Evolutionary conservation across 2,113 vertebrate genomes (phyloP), one percentile per base, ranked within the genome.

Genomic region (Zeus faber): DNA sequence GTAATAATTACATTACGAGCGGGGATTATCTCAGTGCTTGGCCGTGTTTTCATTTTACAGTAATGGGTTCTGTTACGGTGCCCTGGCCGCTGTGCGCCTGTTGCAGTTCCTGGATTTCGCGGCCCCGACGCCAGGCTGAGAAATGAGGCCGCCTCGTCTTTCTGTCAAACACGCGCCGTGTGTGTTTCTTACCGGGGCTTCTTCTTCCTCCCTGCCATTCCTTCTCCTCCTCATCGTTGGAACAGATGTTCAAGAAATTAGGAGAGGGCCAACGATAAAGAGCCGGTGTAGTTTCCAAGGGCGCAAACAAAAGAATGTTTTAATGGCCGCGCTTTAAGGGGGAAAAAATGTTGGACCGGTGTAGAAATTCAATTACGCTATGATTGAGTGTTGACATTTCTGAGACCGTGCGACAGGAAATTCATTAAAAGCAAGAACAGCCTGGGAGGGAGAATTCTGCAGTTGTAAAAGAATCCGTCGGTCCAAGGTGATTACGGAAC

Each of bases 371-470:
- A 82, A 83, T 88, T 88, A 85, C 65, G 20, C 58, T 17, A 54
- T 84, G 88, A 86, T 85, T 83, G 84, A 87, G 80, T 84, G 85
- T 87, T 87, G 86, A 89, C 88, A 83, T 89, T 90, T 86, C 72
- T 84, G 85, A 88, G 83, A 81, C 75, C 40, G 63, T 62, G 56
- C 61, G 82, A 85, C 86, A 89, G 87, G 84, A 88, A 85, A 81
- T 86, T 85, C 79, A 83, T 86, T 82, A 81, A 74, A 83, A 50
- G 62, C 73, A 49, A 1, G 62, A 69, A 66, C 58, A 43, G 66
- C 72, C 70, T 67, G 73, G 73, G 59, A 63, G 68, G 84, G 80
- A 64, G 65, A 64, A 48, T 73, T 55, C 54, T 51, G 54, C 65
- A 18, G 74, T 76, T 51, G 80, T 67, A 73, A 74, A 74, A 65